These are phyloP conservation scores for Amorpha juglandis DNA, from an alignment of 2,888 invertebrate genomes.

Conservation along the genomic window DNA sequence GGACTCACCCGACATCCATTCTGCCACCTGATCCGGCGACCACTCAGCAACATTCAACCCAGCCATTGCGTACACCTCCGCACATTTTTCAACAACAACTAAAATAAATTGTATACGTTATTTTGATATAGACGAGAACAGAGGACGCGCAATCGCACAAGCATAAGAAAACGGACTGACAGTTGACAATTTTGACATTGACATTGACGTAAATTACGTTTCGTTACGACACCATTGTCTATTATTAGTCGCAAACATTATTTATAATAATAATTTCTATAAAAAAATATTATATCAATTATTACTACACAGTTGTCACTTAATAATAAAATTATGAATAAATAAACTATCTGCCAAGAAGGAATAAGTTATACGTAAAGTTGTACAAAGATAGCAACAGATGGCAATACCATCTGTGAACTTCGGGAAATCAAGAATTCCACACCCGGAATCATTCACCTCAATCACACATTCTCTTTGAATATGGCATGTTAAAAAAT, in stretches of 20 bases:
- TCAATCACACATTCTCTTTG: no score
- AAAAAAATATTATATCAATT: no score
- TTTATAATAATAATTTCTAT: no score
- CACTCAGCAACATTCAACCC: slow-evolving; percentile 90
- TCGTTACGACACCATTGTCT: no score
- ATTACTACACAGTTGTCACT: no score
- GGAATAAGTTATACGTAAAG: not conserved
- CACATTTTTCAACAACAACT: slow-evolving; percentile 51
- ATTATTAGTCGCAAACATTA: no score
- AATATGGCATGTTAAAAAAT: no score
- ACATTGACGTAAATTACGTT: not conserved
- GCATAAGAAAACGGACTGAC: not conserved
- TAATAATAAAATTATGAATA: not conserved
- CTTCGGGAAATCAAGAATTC: no score
- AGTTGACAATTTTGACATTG: slow-evolving; percentile 12
- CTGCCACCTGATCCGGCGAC: slow-evolving; percentile 95
- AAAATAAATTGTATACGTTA: slow-evolving; percentile 13
- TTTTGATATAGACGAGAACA: slow-evolving; percentile 20
- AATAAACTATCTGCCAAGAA: not conserved
- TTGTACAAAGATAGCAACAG: not conserved
- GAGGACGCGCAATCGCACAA: slow-evolving; percentile 33
- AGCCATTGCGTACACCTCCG: slow-evolving; percentile 56
- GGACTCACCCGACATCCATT: slow-evolving; percentile 92
- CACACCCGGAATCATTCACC: no score
- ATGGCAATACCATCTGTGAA: not conserved